Base-by-base conservation (phyloP, 2,888 invertebrate species). In the Torymus texanus region DNA sequence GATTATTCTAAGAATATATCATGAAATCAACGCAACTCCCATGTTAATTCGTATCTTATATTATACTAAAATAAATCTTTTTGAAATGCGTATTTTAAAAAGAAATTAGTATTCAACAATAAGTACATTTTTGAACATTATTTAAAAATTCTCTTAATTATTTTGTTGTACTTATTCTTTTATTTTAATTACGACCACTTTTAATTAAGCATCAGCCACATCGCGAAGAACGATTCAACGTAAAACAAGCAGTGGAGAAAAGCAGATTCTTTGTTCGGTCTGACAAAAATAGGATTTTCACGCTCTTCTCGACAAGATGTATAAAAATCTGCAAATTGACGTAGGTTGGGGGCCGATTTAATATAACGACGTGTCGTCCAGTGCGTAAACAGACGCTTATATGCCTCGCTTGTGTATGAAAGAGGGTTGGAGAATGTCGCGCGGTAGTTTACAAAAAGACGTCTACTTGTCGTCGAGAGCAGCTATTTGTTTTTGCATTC, bases 381-480 rank as follows among this genome's bases (percentile, higher is more conserved):
- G 56, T n/a, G 24, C 68, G 16, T 56, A 58, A 70, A 70, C 58
- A 70, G 50, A 11, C 65, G 13, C 11, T 58, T 50, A 14, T 50
- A 58, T 41, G 8, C 41, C 41, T 41, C 41, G 41, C 41, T 41
- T 41, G 41, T 41, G 41, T 41, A 41, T 41, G n/a, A 41, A 41
- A 41, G 41, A 8, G 41, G 10, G 41, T 58, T 65, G 58, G 24
- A 74, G 58, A 24, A 51, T 74, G 66, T 74, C 56, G 56, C 65
- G 13, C 56, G 18, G 56, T 65, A 74, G 29, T 74, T 74, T 74
- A 63, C 63, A 62, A 56, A 56, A 65, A 65, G 50, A 56, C 65
- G 50, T 21, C 10, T 65, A 65, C 55, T 65, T 24, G 41, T 62
- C 65, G 50, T 73, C 29, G 18, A 65, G 16, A 65, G 58, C 29